Base-by-base conservation (phyloP, 2,888 invertebrate genomes). In the Candidula unifasciata region DNA sequence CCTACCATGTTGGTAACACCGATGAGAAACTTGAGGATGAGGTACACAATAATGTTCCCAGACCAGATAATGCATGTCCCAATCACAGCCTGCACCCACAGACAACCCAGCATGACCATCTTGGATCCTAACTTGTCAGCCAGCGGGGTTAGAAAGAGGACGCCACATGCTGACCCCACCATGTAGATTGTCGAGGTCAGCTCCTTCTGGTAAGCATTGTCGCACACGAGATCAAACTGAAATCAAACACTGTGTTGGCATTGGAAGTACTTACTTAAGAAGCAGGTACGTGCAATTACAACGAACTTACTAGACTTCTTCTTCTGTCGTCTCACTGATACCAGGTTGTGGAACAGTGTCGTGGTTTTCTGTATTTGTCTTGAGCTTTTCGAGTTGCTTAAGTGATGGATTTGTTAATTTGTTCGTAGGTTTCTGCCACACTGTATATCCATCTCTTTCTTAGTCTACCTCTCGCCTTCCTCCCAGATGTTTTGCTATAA, bases 191-290 rank as follows among this genome's bases (percentile, higher is more conserved):
- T 90, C 1, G 91, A 88, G 21, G 90, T 88, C 37, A 91, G 86
- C 27, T 90, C 90, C 10, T 88, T 87, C 54, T 89, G 87, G 86
- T 90, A 92, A 37, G 87, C 87, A n/a, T 88, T 74, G 27, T 87
- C 87, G 84, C 92, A 92, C 3, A 92, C 91, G 37, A 92, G 86
- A 80, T 90, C 86, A 90, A 89, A 92, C 92, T 92, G 89, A 18
- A 33, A 57, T 5, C 21, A 73, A 71, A 35, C n/a, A n/a, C n/a
- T 0, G 24, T 18, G 24, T 52, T 30, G 6, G 13, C 16, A 37
- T 35, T 73, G 5, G 3, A 54, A 54, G 2, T 27, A 33, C 6
- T 16, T 44, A 37, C 24, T 37, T 21, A 69, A 35, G 35, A 16
- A 6, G 16, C 2, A 30, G 68, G 27, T 18, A 30, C 57, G 18